Percentiles rank a stretch among this genome's conserved stretches.
phyloP scores from a whole-genome alignment of 2,888 invertebrate species.

The Tortricodes alternella region DNA sequence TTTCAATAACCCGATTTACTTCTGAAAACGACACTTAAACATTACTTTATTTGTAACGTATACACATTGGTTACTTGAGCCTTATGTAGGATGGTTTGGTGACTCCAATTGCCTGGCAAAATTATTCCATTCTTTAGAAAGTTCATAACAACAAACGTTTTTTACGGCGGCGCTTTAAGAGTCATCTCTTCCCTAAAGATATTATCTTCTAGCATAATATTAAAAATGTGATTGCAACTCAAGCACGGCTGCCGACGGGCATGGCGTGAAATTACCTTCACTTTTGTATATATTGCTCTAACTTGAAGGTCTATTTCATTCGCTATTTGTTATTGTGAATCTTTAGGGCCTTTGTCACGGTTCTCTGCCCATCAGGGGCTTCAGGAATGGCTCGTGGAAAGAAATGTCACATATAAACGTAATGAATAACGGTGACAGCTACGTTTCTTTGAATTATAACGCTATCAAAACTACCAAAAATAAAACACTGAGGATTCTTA shows the following conservation, averaged over 20 bases:
- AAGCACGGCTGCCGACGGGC: constrained; percentile 21
- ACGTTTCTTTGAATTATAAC: too few species aligned
- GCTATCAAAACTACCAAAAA: too few species aligned
- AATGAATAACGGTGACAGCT: too few species aligned
- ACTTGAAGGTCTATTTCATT: constrained; percentile 24
- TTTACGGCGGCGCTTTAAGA: constrained; percentile 3
- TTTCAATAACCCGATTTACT: too few species aligned
- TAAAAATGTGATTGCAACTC: constrained; percentile 30
- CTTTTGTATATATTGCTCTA: constrained; percentile 32
- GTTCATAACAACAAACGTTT: constrained; percentile 13
- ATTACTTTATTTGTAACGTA: not conserved
- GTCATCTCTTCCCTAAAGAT: constrained; percentile 21
- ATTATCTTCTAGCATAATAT: constrained; percentile 29
- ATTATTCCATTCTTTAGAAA: constrained; percentile 1
- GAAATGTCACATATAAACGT: too few species aligned
- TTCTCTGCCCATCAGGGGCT: not conserved
- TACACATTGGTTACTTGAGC: not conserved
- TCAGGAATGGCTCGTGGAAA: too few species aligned
- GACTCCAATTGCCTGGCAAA: not conserved
- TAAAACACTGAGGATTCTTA: too few species aligned
- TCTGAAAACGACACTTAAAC: not conserved
- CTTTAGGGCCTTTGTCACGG: constrained; percentile 8
- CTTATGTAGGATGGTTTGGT: not conserved
- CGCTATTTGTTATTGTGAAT: constrained; percentile 26
- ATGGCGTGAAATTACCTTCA: constrained; percentile 36